phyloP scores from a whole-genome alignment of 1,140 invertebrate species.

The Hyles euphorbiae region DNA sequence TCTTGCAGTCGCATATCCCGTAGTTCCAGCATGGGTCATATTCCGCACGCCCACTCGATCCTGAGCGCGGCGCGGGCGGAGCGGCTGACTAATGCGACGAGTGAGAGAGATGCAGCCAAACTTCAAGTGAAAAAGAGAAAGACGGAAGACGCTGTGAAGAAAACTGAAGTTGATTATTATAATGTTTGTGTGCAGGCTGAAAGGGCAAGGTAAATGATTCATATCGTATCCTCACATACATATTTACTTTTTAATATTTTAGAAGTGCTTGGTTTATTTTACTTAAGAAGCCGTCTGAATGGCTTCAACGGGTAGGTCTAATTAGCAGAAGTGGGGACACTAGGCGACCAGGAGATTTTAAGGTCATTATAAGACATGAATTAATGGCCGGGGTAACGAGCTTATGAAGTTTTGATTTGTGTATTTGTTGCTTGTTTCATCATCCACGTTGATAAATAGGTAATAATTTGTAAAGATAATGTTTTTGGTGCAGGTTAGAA shows the following conservation, averaged over 20 bases:
- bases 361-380: too few species aligned
- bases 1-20: conserved; percentile 57
- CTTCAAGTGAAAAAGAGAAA: conserved; percentile 92
- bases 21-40: conserved; percentile 67
- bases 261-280: background rate
- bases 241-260: background rate
- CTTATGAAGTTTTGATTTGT: too few species aligned
- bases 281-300: too few species aligned
- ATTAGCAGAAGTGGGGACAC: too few species aligned
- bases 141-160: conserved; percentile 91
- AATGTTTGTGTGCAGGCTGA: conserved; percentile 92
- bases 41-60: conserved; percentile 64
- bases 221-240: background rate
- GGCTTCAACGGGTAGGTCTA: too few species aligned
- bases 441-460: background rate
- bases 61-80: conserved; percentile 60
- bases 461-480: background rate
- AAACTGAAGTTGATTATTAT: conserved; percentile 95
- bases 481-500: conserved; percentile 80
- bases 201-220: conserved; percentile 79
- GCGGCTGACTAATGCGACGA: conserved; percentile 40
- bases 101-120: conserved; percentile 79
- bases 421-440: too few species aligned
- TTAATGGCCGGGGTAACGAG: too few species aligned
- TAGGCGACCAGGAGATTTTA: too few species aligned